These are phyloP conservation scores for Carterocephalus palaemon DNA, from an alignment of 2,888 invertebrate species.

Conservation along the genomic window DNA sequence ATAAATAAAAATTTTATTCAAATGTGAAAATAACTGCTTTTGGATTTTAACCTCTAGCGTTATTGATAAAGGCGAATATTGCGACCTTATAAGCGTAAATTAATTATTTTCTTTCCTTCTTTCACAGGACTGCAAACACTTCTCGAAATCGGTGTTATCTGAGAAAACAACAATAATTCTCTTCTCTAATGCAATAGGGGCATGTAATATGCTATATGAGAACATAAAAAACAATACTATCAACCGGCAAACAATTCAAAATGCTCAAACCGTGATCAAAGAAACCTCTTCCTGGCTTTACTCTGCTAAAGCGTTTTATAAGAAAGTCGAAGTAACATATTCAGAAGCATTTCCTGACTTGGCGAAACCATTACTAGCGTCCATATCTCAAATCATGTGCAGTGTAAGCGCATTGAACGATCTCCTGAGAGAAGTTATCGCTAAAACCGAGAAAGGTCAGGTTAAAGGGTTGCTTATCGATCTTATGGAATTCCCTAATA, in stretches of 20 bases:
- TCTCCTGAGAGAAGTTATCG: constrained; percentile 68
- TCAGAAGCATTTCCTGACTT: constrained; percentile 88
- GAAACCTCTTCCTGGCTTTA: constrained; percentile 73
- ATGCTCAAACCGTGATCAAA: constrained; percentile 53
- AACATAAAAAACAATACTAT: constrained; percentile 34
- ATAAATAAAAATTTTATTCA: too few species aligned
- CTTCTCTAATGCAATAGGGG: constrained; percentile 42
- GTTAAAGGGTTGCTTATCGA: constrained; percentile 54
- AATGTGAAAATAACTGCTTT: too few species aligned
- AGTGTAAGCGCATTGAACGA: constrained; percentile 80
- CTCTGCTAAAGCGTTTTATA: constrained; percentile 77
- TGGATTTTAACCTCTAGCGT: too few species aligned
- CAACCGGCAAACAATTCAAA: constrained; percentile 36
- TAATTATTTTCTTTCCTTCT: not conserved
- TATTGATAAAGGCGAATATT: too few species aligned
- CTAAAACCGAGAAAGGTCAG: constrained; percentile 51
- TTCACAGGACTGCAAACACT: constrained; percentile 71
- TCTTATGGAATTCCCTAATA: constrained; percentile 74
- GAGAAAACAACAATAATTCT: constrained; percentile 48
- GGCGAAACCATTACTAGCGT: constrained; percentile 83
- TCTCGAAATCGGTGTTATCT: constrained; percentile 63
- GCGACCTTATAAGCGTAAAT: too few species aligned
- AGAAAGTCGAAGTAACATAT: constrained; percentile 76
- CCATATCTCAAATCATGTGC: constrained; percentile 82
- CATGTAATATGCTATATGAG: constrained; percentile 42